Evolutionary conservation across 1,140 invertebrate genomes (phyloP).

Genomic region (Pachyrhynchus sulphureomaculatus): DNA sequence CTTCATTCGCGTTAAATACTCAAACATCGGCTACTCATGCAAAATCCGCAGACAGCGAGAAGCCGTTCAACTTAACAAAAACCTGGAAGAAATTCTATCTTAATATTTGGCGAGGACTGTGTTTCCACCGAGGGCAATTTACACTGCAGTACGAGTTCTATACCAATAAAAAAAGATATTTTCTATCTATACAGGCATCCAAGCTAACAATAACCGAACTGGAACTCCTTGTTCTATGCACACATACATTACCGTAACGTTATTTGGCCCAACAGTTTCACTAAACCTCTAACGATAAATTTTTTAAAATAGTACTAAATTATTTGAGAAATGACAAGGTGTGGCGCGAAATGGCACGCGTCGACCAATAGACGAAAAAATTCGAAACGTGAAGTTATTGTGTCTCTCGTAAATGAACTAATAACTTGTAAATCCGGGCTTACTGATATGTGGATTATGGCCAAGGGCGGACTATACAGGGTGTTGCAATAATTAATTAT

Average conservation of each 20-base stretch:
- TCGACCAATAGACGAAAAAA: slow-evolving; percentile 15
- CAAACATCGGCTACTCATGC: too few species aligned
- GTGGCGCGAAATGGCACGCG: slow-evolving; percentile 23
- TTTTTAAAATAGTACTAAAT: slow-evolving; percentile 7
- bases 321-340: slow-evolving; percentile 21
- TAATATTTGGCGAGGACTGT: too few species aligned
- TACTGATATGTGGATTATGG: neutral
- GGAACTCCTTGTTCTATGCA: neutral
- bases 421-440: slow-evolving; percentile 17
- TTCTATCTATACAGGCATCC: too few species aligned
- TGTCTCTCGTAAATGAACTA: slow-evolving; percentile 22
- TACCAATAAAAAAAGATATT: too few species aligned
- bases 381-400: slow-evolving; percentile 12
- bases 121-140: too few species aligned
- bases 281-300: neutral
- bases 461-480: neutral
- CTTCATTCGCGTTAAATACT: too few species aligned
- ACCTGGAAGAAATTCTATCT: too few species aligned
- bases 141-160: too few species aligned
- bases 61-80: too few species aligned
- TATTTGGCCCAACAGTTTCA: neutral
- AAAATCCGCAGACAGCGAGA: too few species aligned
- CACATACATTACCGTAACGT: neutral
- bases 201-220: neutral
- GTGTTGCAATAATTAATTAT: too few species aligned